Percentiles rank a stretch among this genome's conserved stretches.
phyloP scores from a whole-genome alignment of 2,888 invertebrate species.

The Erannis defoliaria region DNA sequence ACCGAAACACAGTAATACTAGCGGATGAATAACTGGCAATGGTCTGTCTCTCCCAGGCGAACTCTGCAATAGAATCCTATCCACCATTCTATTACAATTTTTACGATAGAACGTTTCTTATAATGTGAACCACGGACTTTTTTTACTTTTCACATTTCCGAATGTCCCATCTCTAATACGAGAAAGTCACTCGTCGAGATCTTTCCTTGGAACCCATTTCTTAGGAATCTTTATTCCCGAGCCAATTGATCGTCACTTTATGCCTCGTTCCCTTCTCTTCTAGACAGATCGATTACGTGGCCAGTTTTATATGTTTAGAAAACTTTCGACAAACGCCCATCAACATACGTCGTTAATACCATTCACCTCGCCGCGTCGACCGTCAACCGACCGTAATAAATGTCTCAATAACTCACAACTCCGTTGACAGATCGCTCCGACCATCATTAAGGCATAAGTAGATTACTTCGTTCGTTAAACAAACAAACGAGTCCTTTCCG shows the following conservation, averaged over 20 bases:
- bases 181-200: slow-evolving; percentile 46
- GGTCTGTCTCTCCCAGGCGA: no score
- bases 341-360: slow-evolving; percentile 56
- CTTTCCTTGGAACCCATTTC: slow-evolving; percentile 15
- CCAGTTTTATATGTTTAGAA: slow-evolving; percentile 59
- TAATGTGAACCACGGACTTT: no score
- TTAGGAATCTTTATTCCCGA: slow-evolving; percentile 50
- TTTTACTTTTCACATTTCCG: background rate
- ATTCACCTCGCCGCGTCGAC: slow-evolving; percentile 56
- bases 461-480: slow-evolving; percentile 61
- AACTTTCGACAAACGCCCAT: slow-evolving; percentile 46
- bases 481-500: slow-evolving; percentile 35
- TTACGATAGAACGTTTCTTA: no score
- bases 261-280: slow-evolving; percentile 46
- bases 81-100: no score
- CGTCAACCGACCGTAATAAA: slow-evolving; percentile 62
- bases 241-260: slow-evolving; percentile 61
- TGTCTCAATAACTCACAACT: slow-evolving; percentile 63
- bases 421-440: slow-evolving; percentile 60
- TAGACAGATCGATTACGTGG: slow-evolving; percentile 54
- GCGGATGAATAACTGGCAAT: no score
- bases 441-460: slow-evolving; percentile 61
- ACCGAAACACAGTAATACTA: no score
- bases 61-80: no score
- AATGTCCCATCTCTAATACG: background rate